Conservation (phyloP, 2,113 vertebrate genomes). For the Lepisosteus oculatus region DNA sequence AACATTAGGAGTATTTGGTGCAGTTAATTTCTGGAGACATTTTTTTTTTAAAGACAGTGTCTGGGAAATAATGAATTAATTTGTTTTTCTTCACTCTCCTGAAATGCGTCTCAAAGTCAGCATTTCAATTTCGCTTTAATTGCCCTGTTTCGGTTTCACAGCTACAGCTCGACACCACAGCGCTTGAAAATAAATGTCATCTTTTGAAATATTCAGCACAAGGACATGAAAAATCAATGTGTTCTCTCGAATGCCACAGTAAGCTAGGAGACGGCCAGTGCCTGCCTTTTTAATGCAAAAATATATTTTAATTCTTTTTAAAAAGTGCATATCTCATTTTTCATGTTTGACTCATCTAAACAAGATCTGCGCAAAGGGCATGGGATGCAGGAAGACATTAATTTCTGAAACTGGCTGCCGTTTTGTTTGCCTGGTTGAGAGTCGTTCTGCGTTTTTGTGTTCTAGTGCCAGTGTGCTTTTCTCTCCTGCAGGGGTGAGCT, state of each 20-base stretch:
- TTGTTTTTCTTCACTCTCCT: too few relatives aligned
- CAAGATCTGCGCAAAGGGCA: background rate
- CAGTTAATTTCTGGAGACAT: too few relatives aligned
- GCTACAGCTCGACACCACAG: background rate
- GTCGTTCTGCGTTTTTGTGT: background rate
- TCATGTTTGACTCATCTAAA: background rate
- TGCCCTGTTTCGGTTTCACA: background rate
- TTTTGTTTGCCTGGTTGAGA: background rate
- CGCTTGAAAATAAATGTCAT: conserved; percentile 50
- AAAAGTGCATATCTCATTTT: background rate
- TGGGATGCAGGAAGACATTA: background rate
- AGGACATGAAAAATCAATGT: conserved; percentile 60
- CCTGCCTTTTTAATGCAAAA: background rate
- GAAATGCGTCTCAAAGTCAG: background rate
- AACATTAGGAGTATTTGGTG: too few relatives aligned
- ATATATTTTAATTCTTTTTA: background rate
- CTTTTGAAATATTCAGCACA: conserved; percentile 53
- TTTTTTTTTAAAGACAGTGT: too few relatives aligned
- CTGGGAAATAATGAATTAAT: too few relatives aligned
- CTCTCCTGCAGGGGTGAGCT: conserved; percentile 81
- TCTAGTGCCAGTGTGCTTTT: conserved; percentile 38
- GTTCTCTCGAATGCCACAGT: background rate
- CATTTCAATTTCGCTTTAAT: background rate
- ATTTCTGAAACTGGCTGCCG: background rate
- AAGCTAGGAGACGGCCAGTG: background rate